Conservation (phyloP, 2,113 vertebrate genomes). For the Synodontis membranacea region DNA sequence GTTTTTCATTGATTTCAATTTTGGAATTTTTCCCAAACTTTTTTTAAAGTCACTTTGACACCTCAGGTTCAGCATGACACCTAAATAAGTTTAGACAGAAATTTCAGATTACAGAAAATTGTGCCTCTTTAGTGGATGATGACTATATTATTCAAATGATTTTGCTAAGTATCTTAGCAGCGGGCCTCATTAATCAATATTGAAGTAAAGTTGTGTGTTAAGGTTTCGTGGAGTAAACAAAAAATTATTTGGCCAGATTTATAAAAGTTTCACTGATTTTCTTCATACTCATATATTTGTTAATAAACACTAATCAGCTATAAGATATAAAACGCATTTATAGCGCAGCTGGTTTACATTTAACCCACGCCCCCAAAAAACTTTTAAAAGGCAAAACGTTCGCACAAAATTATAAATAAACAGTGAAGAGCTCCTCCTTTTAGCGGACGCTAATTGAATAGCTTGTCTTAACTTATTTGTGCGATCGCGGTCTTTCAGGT, state of each 20-base stretch:
- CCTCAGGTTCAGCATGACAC: too few species aligned
- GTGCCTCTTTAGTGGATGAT: background rate
- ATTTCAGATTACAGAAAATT: background rate
- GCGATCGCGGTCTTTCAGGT: too few species aligned
- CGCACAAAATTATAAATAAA: background rate
- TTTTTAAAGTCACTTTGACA: background rate
- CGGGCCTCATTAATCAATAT: background rate
- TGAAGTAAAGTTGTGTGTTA: background rate
- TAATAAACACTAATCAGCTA: background rate
- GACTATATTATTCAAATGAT: background rate
- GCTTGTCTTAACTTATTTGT: too few species aligned
- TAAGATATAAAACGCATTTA: too few species aligned
- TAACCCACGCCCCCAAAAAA: background rate
- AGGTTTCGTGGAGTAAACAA: background rate
- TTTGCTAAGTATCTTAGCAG: background rate
- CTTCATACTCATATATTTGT: background rate
- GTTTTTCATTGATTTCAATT: background rate
- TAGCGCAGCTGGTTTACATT: background rate
- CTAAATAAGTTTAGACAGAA: too few species aligned
- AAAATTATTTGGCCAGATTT: background rate
- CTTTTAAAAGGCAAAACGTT: too few species aligned
- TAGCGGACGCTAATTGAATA: too few species aligned
- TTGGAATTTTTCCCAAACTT: background rate
- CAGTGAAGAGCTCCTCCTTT: too few species aligned
- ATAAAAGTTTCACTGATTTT: too few species aligned